These are phyloP conservation scores for Heliconius erato DNA, from an alignment of 2,888 invertebrate species.

Conservation along the genomic window DNA sequence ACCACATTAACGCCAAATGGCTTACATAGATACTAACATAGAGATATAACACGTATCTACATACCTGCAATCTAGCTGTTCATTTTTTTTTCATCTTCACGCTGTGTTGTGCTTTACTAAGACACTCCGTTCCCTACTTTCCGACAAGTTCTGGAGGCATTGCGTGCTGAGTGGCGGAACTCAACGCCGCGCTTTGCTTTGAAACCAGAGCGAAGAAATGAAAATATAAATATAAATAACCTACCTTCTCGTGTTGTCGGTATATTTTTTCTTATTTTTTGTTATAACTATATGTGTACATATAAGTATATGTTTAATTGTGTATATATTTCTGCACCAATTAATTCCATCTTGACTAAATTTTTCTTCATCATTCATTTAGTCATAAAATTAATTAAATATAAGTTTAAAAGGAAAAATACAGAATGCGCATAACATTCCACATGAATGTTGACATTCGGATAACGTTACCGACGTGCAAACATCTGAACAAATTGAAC, in stretches of 20 bases:
- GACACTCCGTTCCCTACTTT: too few species aligned
- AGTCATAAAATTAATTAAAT: background rate
- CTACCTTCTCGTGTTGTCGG: too few species aligned
- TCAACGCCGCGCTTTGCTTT: too few species aligned
- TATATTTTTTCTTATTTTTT: background rate
- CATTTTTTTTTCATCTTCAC: too few species aligned
- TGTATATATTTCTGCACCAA: background rate
- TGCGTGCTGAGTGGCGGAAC: too few species aligned
- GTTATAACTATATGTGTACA: too few species aligned
- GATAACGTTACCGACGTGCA: conserved; percentile 35
- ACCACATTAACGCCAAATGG: background rate
- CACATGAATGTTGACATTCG: conserved; percentile 36
- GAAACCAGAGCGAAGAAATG: too few species aligned
- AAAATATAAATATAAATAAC: background rate
- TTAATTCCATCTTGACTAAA: background rate
- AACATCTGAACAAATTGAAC: conserved; percentile 51
- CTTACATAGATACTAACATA: too few species aligned
- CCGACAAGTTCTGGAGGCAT: too few species aligned
- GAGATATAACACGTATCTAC: background rate
- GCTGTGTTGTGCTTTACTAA: too few species aligned
- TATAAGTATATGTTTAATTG: background rate
- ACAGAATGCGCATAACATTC: conserved; percentile 4
- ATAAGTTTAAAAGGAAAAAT: background rate
- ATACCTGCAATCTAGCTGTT: too few species aligned
- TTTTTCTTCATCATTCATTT: background rate